Evolutionary conservation across 2,797 vertebrate species (phyloP).

Genomic region (Alfaro cultratus): DNA sequence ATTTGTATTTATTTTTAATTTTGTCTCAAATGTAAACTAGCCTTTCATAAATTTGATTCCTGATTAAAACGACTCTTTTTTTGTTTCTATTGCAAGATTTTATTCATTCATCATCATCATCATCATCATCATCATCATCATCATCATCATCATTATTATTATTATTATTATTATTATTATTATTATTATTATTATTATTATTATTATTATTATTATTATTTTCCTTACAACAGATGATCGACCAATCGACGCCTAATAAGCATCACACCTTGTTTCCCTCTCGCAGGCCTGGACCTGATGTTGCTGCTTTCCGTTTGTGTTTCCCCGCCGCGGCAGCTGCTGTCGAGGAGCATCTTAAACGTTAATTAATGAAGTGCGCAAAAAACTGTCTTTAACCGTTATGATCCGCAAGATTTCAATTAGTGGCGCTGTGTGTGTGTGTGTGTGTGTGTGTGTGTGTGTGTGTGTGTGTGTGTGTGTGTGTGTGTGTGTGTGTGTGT

Average conservation of each 20-base stretch:
- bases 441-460: no score
- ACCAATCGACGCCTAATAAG: conserved; percentile 37
- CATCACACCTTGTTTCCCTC: conserved; percentile 49
- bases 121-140: no score
- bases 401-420: conserved; percentile 85
- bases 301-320: conserved; percentile 57
- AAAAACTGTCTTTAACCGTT: conserved; percentile 87
- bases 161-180: no score
- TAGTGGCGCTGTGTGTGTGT: conserved; percentile 47
- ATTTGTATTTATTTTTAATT: background rate
- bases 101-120: no score
- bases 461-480: no score
- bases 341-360: conserved; percentile 85
- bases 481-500: no score
- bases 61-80: background rate
- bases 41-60: background rate
- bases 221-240: background rate
- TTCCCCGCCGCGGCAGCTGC: conserved; percentile 82
- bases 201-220: no score
- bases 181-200: no score
- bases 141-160: no score
- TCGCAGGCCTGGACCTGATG: conserved; percentile 20
- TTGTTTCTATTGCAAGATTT: background rate
- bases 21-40: background rate
- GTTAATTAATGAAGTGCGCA: conserved; percentile 88